Percentiles rank a stretch among this genome's conserved stretches.
Evolutionary conservation across 2,888 invertebrate species (phyloP).

Genomic region (Idaea dimidiata): DNA sequence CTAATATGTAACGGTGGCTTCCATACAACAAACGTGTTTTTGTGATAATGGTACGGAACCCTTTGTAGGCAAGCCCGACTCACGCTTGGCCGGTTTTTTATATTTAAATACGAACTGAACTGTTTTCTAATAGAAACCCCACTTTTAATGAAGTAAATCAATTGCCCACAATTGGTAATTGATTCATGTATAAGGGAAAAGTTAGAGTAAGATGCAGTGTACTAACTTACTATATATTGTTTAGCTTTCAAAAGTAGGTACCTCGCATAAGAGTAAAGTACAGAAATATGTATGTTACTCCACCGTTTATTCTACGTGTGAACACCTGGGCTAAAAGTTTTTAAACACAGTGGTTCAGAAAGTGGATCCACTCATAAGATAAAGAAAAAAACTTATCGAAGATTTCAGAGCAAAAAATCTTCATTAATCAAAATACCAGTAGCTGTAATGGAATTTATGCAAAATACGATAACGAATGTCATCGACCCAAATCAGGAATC

Average conservation of each 20-base stretch:
- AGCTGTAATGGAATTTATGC: slow-evolving; percentile 42
- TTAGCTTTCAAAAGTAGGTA: too few species aligned
- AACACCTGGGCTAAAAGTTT: neutral
- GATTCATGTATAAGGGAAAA: too few species aligned
- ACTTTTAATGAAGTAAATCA: too few species aligned
- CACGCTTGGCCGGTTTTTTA: too few species aligned
- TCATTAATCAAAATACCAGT: slow-evolving; percentile 38
- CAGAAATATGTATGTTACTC: too few species aligned
- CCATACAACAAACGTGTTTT: too few species aligned
- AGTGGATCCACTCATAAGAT: neutral
- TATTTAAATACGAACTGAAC: neutral
- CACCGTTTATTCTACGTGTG: neutral
- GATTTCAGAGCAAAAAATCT: slow-evolving; percentile 16
- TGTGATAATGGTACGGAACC: too few species aligned
- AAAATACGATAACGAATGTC: slow-evolving; percentile 53
- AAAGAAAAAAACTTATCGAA: slow-evolving; percentile 7
- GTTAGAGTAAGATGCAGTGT: neutral
- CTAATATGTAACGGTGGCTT: too few species aligned
- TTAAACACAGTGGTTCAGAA: neutral
- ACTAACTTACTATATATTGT: neutral
- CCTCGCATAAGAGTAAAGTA: too few species aligned
- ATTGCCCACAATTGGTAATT: too few species aligned
- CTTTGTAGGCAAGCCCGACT: too few species aligned
- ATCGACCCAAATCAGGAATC: slow-evolving; percentile 53
- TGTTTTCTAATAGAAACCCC: neutral